These are phyloP conservation scores for Dasypolia templi DNA, from an alignment of 2,888 invertebrate genomes.

Conservation along the genomic window DNA sequence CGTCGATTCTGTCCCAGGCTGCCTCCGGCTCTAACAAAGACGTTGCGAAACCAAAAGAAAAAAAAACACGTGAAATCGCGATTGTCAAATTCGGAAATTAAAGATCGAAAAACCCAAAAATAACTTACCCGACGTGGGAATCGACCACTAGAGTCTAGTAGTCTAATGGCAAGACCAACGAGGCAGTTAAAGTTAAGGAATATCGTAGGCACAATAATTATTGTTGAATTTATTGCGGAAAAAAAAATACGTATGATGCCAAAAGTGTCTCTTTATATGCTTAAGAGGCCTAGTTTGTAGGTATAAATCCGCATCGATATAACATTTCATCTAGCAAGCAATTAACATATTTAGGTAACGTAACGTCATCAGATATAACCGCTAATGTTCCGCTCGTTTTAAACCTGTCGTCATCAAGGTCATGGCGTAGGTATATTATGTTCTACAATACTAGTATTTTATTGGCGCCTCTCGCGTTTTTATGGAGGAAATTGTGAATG, in stretches of 20 bases:
- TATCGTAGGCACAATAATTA: background rate
- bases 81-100: background rate
- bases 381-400: slow-evolving; percentile 42
- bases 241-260: background rate
- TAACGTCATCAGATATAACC: slow-evolving; percentile 44
- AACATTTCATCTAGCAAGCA: slow-evolving; percentile 30
- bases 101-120: background rate
- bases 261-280: background rate
- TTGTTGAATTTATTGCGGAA: background rate
- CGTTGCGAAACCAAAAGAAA: too few relatives aligned
- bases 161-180: background rate
- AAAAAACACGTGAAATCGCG: too few relatives aligned
- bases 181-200: background rate
- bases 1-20: too few relatives aligned
- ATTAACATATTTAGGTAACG: slow-evolving; percentile 40
- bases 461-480: slow-evolving; percentile 58
- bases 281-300: background rate
- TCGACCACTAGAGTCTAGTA: background rate
- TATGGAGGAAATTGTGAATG: slow-evolving; percentile 55
- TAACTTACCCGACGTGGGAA: background rate
- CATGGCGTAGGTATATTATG: slow-evolving; percentile 49
- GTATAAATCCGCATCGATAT: slow-evolving; percentile 1
- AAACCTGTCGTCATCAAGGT: slow-evolving; percentile 62
- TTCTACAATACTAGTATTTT: slow-evolving; percentile 39
- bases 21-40: too few relatives aligned